These are phyloP conservation scores for Lepus oiostolus DNA, from an alignment of 2,797 vertebrate genomes.

Conservation along the genomic window DNA sequence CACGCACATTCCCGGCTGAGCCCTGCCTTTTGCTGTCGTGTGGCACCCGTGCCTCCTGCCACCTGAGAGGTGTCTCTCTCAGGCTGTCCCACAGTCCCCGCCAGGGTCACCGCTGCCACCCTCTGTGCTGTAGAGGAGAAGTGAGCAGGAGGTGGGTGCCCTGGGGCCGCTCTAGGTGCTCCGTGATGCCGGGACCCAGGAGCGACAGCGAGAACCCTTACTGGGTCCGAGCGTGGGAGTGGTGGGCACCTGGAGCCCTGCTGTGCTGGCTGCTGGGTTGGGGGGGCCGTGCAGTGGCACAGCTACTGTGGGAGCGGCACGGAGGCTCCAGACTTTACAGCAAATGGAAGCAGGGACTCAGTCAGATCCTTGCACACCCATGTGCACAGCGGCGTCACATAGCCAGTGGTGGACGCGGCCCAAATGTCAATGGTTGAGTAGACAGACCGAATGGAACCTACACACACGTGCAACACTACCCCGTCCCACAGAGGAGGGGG, in stretches of 20 bases:
- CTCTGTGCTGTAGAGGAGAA: background rate
- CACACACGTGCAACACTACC: background rate
- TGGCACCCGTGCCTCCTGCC: too few relatives aligned
- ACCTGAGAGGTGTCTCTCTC: background rate
- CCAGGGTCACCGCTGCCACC: background rate
- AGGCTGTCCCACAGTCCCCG: background rate
- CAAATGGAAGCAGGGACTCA: background rate
- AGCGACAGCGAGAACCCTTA: too few relatives aligned
- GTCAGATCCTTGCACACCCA: accelerated
- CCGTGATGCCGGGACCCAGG: background rate
- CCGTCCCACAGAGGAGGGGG: background rate
- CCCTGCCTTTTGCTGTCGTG: background rate
- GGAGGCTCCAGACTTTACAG: background rate
- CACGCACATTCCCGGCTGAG: background rate
- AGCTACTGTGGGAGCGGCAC: background rate
- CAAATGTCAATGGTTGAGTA: background rate
- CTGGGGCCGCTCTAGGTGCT: background rate
- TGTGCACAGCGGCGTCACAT: too few relatives aligned
- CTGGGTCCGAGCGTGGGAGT: too few relatives aligned
- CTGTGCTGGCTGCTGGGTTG: too few relatives aligned
- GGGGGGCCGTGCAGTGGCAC: background rate
- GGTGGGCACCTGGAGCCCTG: background rate
- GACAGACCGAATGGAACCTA: background rate
- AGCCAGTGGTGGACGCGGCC: background rate
- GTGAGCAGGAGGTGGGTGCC: background rate